Percentiles rank a stretch among this genome's conserved stretches.
Conservation (phyloP, 2,113 vertebrate genomes). For the Lota lota region DNA sequence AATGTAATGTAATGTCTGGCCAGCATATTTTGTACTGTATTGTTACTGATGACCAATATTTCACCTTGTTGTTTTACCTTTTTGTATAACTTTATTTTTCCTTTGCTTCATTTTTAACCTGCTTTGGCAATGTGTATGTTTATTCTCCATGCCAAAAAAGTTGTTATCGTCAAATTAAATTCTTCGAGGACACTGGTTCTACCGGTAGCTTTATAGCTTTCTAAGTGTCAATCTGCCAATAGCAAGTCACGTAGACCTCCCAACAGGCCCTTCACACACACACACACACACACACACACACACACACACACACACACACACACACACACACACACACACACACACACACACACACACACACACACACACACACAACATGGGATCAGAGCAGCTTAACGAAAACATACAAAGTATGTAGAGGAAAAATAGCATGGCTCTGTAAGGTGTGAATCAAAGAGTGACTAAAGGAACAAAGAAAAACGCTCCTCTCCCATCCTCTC, state of each 20-base stretch:
- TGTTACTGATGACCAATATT: too few relatives aligned
- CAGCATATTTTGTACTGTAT: too few relatives aligned
- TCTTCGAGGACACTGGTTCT: not conserved
- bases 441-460: too few relatives aligned
- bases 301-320: not conserved
- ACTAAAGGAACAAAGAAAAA: too few relatives aligned
- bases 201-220: not conserved
- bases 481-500: slow-evolving; percentile 6
- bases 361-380: not conserved
- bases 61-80: too few relatives aligned
- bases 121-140: not conserved
- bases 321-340: not conserved
- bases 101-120: not conserved
- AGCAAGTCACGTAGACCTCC: slow-evolving; percentile 45
- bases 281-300: slow-evolving; percentile 29
- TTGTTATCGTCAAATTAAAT: not conserved
- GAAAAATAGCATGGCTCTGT: too few relatives aligned
- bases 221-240: slow-evolving; percentile 2
- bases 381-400: too few relatives aligned
- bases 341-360: not conserved
- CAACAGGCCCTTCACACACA: slow-evolving; percentile 38
- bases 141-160: not conserved
- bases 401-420: too few relatives aligned
- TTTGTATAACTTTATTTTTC: too few relatives aligned
- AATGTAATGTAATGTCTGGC: too few relatives aligned